phyloP scores from a whole-genome alignment of 2,797 vertebrate genomes.

The Phoebastria nigripes region DNA sequence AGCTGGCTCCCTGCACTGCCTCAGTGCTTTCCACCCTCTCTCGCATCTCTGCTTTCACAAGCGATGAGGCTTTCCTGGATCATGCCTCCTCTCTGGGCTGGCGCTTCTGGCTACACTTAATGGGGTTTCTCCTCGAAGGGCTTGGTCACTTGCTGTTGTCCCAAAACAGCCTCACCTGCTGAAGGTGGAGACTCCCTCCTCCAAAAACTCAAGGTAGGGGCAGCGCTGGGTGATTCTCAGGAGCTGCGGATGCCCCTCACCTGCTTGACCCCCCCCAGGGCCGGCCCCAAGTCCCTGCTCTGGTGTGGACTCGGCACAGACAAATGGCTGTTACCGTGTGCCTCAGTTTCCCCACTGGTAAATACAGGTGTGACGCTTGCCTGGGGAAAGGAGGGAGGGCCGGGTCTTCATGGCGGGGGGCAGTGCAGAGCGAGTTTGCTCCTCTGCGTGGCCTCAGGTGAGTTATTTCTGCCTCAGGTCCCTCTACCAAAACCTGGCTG shows the following conservation, averaged over 20 bases:
- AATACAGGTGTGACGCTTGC: rapidly evolving
- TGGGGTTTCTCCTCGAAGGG: rapidly evolving
- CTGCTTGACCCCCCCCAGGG: not conserved
- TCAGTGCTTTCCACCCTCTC: not conserved
- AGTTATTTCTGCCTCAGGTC: too few relatives aligned
- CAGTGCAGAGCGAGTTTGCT: rapidly evolving
- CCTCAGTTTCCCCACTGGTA: not conserved
- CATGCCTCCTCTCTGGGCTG: not conserved
- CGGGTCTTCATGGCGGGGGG: not conserved
- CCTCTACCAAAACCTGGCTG: not conserved
- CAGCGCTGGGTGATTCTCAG: rapidly evolving
- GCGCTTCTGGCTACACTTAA: rapidly evolving
- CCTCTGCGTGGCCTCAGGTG: not conserved
- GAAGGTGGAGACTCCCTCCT: not conserved
- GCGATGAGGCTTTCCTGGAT: not conserved
- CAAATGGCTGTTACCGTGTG: rapidly evolving
- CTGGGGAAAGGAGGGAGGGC: not conserved
- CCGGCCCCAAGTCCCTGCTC: rapidly evolving
- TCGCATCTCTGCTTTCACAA: not conserved
- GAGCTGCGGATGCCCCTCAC: too few relatives aligned
- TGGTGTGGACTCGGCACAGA: rapidly evolving
- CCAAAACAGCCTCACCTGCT: not conserved
- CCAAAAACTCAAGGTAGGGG: not conserved
- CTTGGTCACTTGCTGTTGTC: rapidly evolving
- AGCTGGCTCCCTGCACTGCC: not conserved